A percentile compares a stretch with the other conserved stretches of the same genome.
These are phyloP conservation scores for Sebastes trivittatus DNA, from an alignment of 2,797 vertebrate genomes.

Conservation along the genomic window DNA sequence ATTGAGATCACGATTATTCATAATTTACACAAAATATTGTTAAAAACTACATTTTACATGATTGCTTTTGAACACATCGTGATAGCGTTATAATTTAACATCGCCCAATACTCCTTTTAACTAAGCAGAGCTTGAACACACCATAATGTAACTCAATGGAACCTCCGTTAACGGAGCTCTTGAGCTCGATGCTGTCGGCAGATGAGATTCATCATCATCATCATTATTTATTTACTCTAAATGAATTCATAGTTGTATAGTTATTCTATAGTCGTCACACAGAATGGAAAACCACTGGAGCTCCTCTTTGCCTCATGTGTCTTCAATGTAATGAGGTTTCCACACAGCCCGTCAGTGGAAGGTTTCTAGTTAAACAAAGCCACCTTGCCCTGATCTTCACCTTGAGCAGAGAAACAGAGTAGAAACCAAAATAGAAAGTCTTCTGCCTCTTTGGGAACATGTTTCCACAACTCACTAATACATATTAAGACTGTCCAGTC, in stretches of 20 bases:
- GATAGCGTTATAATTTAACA: too few species aligned
- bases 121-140: too few species aligned
- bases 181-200: too few species aligned
- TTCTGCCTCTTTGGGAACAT: neutral
- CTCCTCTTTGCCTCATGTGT: neutral
- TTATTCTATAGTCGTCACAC: neutral
- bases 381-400: conserved; percentile 11
- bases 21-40: too few species aligned
- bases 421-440: neutral
- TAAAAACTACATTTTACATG: too few species aligned
- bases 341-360: neutral
- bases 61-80: too few species aligned
- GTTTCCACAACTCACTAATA: conserved; percentile 13
- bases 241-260: neutral
- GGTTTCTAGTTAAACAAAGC: conserved; percentile 4
- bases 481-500: conserved; percentile 8
- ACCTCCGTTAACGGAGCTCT: too few species aligned
- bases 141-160: too few species aligned
- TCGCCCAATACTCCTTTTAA: too few species aligned
- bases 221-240: neutral
- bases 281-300: neutral
- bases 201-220: neutral
- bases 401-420: neutral
- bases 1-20: too few species aligned
- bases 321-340: neutral